Evolutionary conservation across 2,888 invertebrate species (phyloP).

Genomic region (Aphidoletes aphidimyza): DNA sequence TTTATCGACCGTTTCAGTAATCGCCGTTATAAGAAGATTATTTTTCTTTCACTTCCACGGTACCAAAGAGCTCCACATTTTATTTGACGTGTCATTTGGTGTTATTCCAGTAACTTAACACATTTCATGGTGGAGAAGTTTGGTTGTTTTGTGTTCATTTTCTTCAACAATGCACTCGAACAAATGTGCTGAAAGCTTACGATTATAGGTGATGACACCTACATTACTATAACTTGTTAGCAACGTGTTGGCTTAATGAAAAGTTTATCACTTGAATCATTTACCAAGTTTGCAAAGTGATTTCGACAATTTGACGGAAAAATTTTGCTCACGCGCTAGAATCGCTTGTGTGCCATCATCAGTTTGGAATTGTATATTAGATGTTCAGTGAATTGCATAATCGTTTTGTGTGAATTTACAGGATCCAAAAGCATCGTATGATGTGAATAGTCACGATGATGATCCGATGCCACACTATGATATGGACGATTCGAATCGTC

Average conservation of each 20-base stretch:
- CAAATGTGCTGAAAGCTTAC: slow-evolving; percentile 1
- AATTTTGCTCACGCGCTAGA: too few species aligned
- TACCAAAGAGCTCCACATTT: too few species aligned
- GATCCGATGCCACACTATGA: slow-evolving; percentile 99
- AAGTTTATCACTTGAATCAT: neutral
- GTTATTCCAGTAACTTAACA: neutral
- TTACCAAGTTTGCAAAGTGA: neutral
- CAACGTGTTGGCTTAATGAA: neutral
- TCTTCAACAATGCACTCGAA: neutral
- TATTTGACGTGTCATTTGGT: slow-evolving; percentile 22
- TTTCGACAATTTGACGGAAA: neutral
- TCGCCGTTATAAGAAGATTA: too few species aligned
- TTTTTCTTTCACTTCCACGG: neutral
- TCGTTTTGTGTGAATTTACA: slow-evolving; percentile 64
- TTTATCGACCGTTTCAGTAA: neutral
- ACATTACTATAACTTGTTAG: neutral
- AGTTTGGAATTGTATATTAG: too few species aligned
- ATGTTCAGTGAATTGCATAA: too few species aligned
- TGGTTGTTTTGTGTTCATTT: neutral
- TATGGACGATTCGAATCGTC: slow-evolving; percentile 94
- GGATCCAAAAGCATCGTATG: slow-evolving; percentile 96
- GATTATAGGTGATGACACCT: slow-evolving; percentile 45
- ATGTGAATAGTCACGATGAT: slow-evolving; percentile 94
- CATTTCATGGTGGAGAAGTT: too few species aligned
- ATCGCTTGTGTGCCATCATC: too few species aligned